Base-by-base conservation (phyloP, 2,797 vertebrate species). In the Sebastes diploproa region DNA sequence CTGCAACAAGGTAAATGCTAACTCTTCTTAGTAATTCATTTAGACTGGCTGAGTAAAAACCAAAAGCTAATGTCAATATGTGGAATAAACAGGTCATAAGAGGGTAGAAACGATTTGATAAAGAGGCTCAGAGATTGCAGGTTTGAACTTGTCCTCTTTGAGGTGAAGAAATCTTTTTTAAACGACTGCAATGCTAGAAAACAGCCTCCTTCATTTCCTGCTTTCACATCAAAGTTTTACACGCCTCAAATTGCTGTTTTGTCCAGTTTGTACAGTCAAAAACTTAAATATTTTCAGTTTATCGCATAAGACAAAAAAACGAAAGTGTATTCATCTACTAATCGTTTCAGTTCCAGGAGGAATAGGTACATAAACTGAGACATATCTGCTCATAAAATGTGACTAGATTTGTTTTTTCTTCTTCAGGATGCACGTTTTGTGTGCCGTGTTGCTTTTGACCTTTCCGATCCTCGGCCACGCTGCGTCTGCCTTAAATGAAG, bases 391-490 rank as follows among this genome's bases (percentile, higher is more conserved):
- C 18, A 27, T 10, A 20, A 11, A 32, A 56, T 7, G n/a, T 55
- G 36, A 64, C 7, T 5, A 0, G 1, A 64, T 42, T 34, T 23
- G 6, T 32, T 1, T 73, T 54, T 61, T 25, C 36, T 13, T 68
- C 25, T 56, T 3, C 74, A 94, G 90, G 81, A 94, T 94, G 92
- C 58, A 78, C 13, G 1, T 55, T 27, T 52, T 81, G 50, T 74
- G 60, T 54, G 27, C 20, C 0, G 4, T 73, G 56, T 27, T 87
- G 52, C 52, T 89, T 52, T 52, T 69, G 70, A 52, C 59, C 61
- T 66, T 34, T 13, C 20, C 75, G 23, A 50, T 63, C 32, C 14
- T 55, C 16, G 0, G 64, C 36, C 59, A 8, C 22, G 76, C 88
- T 14, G 77, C 50, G 0, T 13, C 75, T 2, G 36, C n/a, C 42